Evolutionary conservation across 2,113 vertebrate genomes (phyloP), one percentile per base, ranked within the genome.

Genomic region (Nycticorax nycticorax): DNA sequence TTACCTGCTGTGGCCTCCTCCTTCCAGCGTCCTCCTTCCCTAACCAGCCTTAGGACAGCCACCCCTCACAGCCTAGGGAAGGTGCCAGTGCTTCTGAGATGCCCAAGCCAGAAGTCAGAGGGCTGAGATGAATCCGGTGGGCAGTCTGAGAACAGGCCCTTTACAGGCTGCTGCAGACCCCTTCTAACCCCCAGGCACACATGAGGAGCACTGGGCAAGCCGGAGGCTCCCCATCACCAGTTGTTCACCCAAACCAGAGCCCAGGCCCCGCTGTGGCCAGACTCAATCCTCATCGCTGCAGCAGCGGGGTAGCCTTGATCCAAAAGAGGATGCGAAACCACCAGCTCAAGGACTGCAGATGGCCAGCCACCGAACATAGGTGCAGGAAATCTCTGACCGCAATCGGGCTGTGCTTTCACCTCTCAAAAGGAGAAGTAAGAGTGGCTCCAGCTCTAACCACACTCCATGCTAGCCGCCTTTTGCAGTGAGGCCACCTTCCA

Each of bases 361-460:
- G 80, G 28, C 15, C 50, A 2, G 1, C 5, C 52, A 37, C 64
- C 33, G 32, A 91, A 55, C 2, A 6, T 43, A 47, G 20, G 14
- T 47, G 23, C 62, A 82, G 33, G 33, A 89, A 89, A 85, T 41
- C 33, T 74, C 64, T 52, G 56, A 82, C 56, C 23, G 0, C 84
- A 87, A 35, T 60, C 3, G 2, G 21, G 21, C 26, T 1, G 3
- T 87, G 47, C 77, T 97, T 96, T 96, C 69, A 92, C 64, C 76
- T 74, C 85, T 84, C 66, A 82, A 87, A 84, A 95, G 35, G 30
- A 89, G 79, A 95, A 91, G 89, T 88, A 85, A 89, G 73, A 95
- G 84, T 82, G 33, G n/a, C 56, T 72, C 37, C 69, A 68, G 53
- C 16, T 71, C 69, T 78, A 43, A 72, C 59, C 21, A 52, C 26